Percentiles rank a stretch among this genome's conserved stretches.
phyloP scores from a whole-genome alignment of 2,888 invertebrate species.

The Mythimna impura region DNA sequence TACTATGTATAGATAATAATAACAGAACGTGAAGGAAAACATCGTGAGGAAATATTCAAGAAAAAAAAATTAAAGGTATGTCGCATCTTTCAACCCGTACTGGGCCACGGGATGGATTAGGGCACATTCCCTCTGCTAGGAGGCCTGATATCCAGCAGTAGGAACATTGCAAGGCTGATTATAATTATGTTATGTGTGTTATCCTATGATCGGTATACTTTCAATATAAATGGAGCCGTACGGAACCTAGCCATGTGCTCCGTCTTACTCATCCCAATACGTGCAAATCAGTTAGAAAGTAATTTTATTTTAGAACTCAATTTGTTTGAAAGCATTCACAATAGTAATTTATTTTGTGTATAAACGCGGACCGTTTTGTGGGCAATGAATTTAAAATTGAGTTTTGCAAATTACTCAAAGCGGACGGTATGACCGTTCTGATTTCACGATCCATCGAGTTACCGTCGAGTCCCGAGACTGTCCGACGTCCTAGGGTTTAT shows the following conservation, averaged over 20 bases:
- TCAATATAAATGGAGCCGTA: slow-evolving; percentile 18
- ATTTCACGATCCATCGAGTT: slow-evolving; percentile 78
- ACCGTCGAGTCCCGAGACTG: slow-evolving; percentile 69
- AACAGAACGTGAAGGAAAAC: too few species aligned
- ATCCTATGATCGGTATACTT: slow-evolving; percentile 7
- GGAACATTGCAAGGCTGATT: too few species aligned
- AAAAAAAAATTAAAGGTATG: too few species aligned
- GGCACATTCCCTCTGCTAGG: too few species aligned
- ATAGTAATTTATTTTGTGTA: slow-evolving; percentile 40
- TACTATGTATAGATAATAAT: too few species aligned
- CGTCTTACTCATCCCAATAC: slow-evolving; percentile 8
- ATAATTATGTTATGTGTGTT: too few species aligned
- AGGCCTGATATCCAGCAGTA: too few species aligned
- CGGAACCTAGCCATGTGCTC: slow-evolving; percentile 2
- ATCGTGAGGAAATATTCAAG: too few species aligned
- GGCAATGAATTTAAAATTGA: slow-evolving; percentile 61
- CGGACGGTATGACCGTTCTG: slow-evolving; percentile 62
- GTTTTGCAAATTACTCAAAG: slow-evolving; percentile 65
- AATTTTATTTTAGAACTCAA: slow-evolving; percentile 37
- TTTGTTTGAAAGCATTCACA: slow-evolving; percentile 48
- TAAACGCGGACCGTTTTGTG: slow-evolving; percentile 53
- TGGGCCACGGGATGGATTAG: too few species aligned
- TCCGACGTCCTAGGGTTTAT: slow-evolving; percentile 69
- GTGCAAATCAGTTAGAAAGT: slow-evolving; percentile 38
- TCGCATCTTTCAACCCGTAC: too few species aligned